Evolutionary conservation across 2,113 vertebrate species (phyloP).

Genomic region (Dasyurus viverrinus): DNA sequence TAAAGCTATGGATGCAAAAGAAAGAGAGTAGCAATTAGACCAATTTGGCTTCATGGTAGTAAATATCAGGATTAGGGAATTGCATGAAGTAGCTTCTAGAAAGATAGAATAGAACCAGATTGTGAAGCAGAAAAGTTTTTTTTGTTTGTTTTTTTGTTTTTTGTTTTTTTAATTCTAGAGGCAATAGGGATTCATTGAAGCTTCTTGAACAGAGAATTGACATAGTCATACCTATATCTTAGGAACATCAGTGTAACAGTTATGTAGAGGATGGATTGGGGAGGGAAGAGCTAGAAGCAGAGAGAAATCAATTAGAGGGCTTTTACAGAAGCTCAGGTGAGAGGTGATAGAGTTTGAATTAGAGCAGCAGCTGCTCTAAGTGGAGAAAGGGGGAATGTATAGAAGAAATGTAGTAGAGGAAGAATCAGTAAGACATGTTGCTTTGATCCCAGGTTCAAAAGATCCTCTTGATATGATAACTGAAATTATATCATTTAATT

Average conservation of each 20-base stretch:
- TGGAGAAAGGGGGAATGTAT: neutral
- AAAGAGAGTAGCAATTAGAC: neutral
- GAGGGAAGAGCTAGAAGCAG: neutral
- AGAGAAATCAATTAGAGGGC: neutral
- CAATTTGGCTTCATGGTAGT: neutral
- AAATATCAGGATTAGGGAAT: neutral
- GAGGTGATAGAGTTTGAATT: neutral
- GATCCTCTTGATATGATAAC: neutral
- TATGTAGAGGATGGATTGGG: neutral
- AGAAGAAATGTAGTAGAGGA: neutral
- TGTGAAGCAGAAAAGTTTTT: neutral
- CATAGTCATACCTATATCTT: neutral
- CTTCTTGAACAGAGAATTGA: neutral
- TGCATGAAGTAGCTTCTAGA: neutral
- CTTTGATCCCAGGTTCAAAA: neutral
- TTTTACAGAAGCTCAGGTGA: neutral
- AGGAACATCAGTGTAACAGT: neutral
- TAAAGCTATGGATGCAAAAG: neutral
- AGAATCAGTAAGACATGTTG: neutral
- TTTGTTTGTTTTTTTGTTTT: too few relatives aligned
- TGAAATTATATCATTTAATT: neutral
- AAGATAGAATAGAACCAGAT: neutral
- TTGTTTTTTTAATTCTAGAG: neutral
- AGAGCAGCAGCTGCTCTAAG: neutral
- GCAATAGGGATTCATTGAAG: neutral